These are phyloP conservation scores for Bubalus kerabau DNA, from an alignment of 2,113 vertebrate genomes.

Conservation along the genomic window DNA sequence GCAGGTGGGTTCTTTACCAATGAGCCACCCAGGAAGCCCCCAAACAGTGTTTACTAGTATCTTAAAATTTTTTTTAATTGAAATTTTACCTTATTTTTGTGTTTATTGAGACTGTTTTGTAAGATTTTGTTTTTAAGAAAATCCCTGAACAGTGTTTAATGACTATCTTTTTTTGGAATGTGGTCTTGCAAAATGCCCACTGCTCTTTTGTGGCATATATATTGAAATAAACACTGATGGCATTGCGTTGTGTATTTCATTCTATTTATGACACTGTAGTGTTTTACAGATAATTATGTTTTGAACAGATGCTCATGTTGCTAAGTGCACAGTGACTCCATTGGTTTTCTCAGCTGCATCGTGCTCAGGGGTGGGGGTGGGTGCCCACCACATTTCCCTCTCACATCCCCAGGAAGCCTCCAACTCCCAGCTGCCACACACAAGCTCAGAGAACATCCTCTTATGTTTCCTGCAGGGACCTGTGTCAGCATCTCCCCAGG, in stretches of 20 bases:
- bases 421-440: not conserved
- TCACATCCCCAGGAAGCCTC: not conserved
- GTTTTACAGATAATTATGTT: not conserved
- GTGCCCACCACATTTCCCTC: not conserved
- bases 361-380: not conserved
- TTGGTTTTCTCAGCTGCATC: not conserved
- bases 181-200: not conserved
- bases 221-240: not conserved
- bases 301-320: not conserved
- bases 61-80: not conserved
- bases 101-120: not conserved
- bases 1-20: not conserved
- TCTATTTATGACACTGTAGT: not conserved
- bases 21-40: not conserved
- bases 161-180: not conserved
- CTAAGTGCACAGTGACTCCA: not conserved
- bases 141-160: not conserved
- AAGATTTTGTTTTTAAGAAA: not conserved
- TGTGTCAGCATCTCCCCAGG: not conserved
- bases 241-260: not conserved
- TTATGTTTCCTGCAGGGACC: not conserved
- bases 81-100: not conserved
- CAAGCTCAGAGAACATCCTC: not conserved
- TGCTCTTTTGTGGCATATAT: not conserved
- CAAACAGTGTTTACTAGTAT: not conserved